phyloP scores from a whole-genome alignment of 1,140 invertebrate species.

The Hyles euphorbiae region DNA sequence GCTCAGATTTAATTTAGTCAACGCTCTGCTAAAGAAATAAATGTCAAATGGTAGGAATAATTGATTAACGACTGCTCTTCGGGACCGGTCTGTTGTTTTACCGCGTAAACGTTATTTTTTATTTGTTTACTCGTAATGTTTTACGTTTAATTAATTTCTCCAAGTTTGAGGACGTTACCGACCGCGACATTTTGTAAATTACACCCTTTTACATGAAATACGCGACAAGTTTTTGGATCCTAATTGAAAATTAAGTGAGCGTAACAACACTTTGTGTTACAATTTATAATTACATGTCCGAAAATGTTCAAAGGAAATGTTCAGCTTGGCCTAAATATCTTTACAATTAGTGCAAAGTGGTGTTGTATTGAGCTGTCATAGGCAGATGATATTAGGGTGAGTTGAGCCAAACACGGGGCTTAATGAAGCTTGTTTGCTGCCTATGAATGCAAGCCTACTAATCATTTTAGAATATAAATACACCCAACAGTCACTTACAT shows the following conservation, averaged over 20 bases:
- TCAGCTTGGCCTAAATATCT: slow-evolving; percentile 2
- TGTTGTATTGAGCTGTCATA: no score
- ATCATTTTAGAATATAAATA: no score
- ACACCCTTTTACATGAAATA: slow-evolving; percentile 41
- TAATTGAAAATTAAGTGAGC: slow-evolving; percentile 53
- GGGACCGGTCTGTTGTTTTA: slow-evolving; percentile 6
- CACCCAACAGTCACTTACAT: no score
- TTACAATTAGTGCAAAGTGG: background rate
- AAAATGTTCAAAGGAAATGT: slow-evolving; percentile 9
- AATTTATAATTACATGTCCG: slow-evolving; percentile 9
- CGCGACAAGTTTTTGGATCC: slow-evolving; percentile 41
- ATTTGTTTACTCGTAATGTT: slow-evolving; percentile 29
- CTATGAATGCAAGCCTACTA: no score
- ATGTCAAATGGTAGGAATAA: no score
- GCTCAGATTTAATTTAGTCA: no score
- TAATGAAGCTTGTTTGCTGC: no score
- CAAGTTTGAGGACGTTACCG: slow-evolving; percentile 27
- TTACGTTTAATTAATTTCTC: slow-evolving; percentile 29
- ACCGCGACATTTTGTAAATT: slow-evolving; percentile 36
- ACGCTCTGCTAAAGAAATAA: no score
- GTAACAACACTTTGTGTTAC: slow-evolving; percentile 17
- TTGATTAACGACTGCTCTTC: background rate
- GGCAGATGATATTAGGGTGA: no score
- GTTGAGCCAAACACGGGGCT: no score
- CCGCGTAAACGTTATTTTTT: slow-evolving; percentile 24